Evolutionary conservation across 2,113 vertebrate species (phyloP), one percentile per base, ranked within the genome.

Genomic region (Chroicocephalus ridibundus): DNA sequence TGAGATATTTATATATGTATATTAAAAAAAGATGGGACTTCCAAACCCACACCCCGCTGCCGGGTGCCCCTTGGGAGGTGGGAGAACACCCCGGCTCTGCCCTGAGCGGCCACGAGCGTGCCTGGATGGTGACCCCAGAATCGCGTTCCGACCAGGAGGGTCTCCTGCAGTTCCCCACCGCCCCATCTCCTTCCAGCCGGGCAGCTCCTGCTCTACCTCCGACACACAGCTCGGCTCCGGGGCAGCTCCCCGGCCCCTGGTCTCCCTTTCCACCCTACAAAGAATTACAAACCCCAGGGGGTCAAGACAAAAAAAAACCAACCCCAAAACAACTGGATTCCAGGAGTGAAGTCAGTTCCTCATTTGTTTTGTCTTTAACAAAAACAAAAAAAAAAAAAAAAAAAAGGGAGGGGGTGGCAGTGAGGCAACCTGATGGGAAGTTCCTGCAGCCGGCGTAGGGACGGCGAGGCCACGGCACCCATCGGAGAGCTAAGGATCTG

Each of bases 21-120:
- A 90, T 25, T 60, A 74, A 95, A 96, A 93, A 60, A 92, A 60
- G 65, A 42, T 15, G 85, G 94, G 95, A 97, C 97, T 98, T 97
- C 96, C 96, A 94, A 88, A 91, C 74, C 95, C 51, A 13, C 66
- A 72, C 82, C 62, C 95, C 72, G 51, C 31, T 13, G 65, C 8
- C 61, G 25, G 79, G 49, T 0, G 3, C 32, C 64, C 9, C 77
- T n/a, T 3, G 5, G 55, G 79, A 32, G 71, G 61, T n/a, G 69
- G 78, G 34, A 42, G 65, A 74, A n/a, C 38, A 15, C 18, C 42
- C 29, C 5, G 25, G 31, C 9, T 11, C 66, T 42, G 65, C 55
- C 61, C 60, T 58, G 22, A 22, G 40, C 51, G 29, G 60, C 55
- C 18, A n/a, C 22, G 20, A 69, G 70, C 38, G 49, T 34, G 54